Percentiles rank a stretch among this genome's conserved stretches.
These are phyloP conservation scores for Tridacna crocea DNA, from an alignment of 2,888 invertebrate species.

Conservation along the genomic window DNA sequence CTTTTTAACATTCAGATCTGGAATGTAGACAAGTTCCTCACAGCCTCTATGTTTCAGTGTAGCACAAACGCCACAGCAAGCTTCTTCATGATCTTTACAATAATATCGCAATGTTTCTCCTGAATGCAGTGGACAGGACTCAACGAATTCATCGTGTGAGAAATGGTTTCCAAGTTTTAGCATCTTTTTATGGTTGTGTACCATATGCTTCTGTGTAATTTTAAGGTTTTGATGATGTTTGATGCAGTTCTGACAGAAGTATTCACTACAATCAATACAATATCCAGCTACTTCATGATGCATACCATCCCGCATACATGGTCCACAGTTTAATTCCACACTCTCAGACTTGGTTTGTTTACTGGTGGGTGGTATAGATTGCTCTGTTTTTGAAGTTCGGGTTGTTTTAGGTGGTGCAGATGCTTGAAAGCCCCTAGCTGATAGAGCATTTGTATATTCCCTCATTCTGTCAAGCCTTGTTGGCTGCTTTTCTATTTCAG, in stretches of 20 bases:
- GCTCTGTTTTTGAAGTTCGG: not conserved
- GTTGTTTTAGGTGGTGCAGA: constrained; percentile 19
- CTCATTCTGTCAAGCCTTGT: constrained; percentile 46
- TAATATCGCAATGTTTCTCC: constrained; percentile 51
- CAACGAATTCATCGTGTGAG: constrained; percentile 44
- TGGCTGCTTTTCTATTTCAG: constrained; percentile 28
- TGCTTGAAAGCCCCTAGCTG: constrained; percentile 23
- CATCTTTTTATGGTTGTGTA: constrained; percentile 54
- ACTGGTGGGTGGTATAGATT: not conserved
- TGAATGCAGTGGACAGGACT: constrained; percentile 44
- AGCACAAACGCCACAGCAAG: constrained; percentile 56
- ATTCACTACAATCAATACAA: constrained; percentile 59
- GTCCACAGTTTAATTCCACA: constrained; percentile 57
- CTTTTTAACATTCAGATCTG: constrained; percentile 56
- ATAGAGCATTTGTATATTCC: constrained; percentile 39
- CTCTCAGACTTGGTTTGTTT: constrained; percentile 49
- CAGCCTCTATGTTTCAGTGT: constrained; percentile 57
- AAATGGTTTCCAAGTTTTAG: constrained; percentile 45
- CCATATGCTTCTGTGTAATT: constrained; percentile 56
- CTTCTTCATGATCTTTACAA: constrained; percentile 56
- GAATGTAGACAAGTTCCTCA: constrained; percentile 47
- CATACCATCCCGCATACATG: constrained; percentile 50
- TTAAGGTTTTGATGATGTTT: constrained; percentile 62
- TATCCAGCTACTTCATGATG: constrained; percentile 55
- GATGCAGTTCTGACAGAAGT: constrained; percentile 56